phyloP scores from a whole-genome alignment of 2,113 vertebrate species.

The Hydrochoerus hydrochaeris region DNA sequence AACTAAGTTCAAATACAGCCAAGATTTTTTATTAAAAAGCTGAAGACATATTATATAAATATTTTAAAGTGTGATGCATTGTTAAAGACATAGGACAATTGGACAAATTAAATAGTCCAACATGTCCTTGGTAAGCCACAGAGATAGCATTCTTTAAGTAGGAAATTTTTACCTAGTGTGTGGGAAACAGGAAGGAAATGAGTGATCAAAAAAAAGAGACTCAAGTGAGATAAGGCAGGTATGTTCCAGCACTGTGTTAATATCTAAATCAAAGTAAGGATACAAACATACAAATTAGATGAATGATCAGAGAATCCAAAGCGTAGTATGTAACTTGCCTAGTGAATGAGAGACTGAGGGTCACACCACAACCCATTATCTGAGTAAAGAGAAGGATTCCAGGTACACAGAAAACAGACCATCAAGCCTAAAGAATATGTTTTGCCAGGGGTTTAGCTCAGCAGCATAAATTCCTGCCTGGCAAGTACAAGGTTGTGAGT shows the following conservation, averaged over 20 bases:
- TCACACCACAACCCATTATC: not conserved
- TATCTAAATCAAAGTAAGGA: constrained; percentile 19
- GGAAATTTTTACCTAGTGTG: constrained; percentile 5
- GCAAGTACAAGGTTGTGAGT: too few species aligned
- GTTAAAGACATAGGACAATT: constrained; percentile 30
- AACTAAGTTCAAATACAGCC: not conserved
- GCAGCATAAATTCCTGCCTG: too few species aligned
- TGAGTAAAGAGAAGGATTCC: constrained; percentile 8
- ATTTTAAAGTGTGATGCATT: not conserved
- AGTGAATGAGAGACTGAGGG: constrained; percentile 39
- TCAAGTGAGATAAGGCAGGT: not conserved
- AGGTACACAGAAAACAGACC: constrained; percentile 19
- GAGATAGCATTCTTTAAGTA: not conserved
- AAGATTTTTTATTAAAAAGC: constrained; percentile 10
- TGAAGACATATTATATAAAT: not conserved
- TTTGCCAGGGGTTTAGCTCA: too few species aligned
- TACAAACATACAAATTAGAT: not conserved
- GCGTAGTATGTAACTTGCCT: not conserved
- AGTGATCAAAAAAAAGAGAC: not conserved
- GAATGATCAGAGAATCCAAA: not conserved
- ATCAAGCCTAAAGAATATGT: not conserved
- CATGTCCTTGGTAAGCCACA: not conserved
- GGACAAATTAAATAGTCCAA: not conserved
- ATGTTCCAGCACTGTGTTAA: not conserved
- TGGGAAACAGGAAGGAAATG: constrained; percentile 12